phyloP scores from a whole-genome alignment of 2,797 vertebrate species.

The Neoniphon sammara region DNA sequence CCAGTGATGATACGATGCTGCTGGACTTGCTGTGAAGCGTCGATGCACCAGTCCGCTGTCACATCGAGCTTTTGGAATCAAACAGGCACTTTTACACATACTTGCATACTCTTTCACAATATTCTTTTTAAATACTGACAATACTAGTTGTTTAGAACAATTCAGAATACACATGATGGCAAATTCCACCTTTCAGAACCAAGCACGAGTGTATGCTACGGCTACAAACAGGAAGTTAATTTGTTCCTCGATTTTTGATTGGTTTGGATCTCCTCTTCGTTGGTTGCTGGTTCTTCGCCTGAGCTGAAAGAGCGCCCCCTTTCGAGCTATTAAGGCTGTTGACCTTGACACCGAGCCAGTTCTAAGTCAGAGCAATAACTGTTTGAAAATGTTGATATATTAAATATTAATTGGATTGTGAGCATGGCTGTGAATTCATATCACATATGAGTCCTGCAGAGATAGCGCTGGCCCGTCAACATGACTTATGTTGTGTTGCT shows the following conservation, averaged over 20 bases:
- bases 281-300: not conserved
- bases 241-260: slow-evolving; percentile 55
- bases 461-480: not conserved
- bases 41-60: not conserved
- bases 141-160: slow-evolving; percentile 30
- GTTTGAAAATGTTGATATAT: not conserved
- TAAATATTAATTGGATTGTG: not conserved
- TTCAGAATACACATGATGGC: slow-evolving; percentile 55
- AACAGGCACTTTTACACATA: slow-evolving; percentile 11
- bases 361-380: no score
- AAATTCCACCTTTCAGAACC: rapidly evolving
- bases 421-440: not conserved
- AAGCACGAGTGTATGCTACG: not conserved
- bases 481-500: not conserved
- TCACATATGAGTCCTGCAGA: not conserved
- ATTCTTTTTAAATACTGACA: not conserved
- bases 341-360: not conserved
- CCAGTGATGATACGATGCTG: slow-evolving; percentile 27
- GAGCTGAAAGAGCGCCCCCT: not conserved
- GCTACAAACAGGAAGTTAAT: slow-evolving; percentile 63
- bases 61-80: not conserved
- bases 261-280: slow-evolving; percentile 54
- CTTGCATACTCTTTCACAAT: slow-evolving; percentile 10
- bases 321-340: not conserved
- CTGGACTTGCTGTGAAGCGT: not conserved